A percentile compares a stretch with the other conserved stretches of the same genome.
phyloP scores from a whole-genome alignment of 1,140 invertebrate species.

The Lerema accius region DNA sequence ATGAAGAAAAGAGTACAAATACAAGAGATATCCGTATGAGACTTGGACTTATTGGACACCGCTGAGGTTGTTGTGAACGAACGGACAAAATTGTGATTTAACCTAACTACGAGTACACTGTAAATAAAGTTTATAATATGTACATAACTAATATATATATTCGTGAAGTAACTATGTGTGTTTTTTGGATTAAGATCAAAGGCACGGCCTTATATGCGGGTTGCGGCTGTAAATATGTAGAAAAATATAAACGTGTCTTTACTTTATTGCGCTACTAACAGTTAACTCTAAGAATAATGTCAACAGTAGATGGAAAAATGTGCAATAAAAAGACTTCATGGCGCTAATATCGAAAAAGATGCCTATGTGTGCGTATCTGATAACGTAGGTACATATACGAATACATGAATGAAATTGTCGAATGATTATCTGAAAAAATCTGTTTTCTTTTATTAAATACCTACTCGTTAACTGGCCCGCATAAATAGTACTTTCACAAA shows the following conservation, averaged over 20 bases:
- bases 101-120: constrained; percentile 42
- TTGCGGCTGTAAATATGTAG: constrained; percentile 51
- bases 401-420: too few relatives aligned
- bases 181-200: constrained; percentile 12
- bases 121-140: constrained; percentile 60
- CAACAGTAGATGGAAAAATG: too few relatives aligned
- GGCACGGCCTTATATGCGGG: constrained; percentile 27
- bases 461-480: too few relatives aligned
- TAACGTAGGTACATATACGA: too few relatives aligned
- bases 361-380: too few relatives aligned
- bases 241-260: constrained; percentile 42
- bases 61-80: constrained; percentile 74
- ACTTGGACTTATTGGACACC: constrained; percentile 60
- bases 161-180: constrained; percentile 19
- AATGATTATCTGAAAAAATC: too few relatives aligned
- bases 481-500: too few relatives aligned
- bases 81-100: constrained; percentile 73
- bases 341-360: too few relatives aligned
- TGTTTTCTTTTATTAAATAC: too few relatives aligned
- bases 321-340: too few relatives aligned
- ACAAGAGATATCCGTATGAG: constrained; percentile 93
- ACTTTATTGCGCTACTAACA: constrained; percentile 42
- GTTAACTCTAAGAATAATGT: too few relatives aligned
- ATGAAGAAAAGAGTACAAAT: constrained; percentile 94
- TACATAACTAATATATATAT: constrained; percentile 36